A percentile compares a stretch with the other conserved stretches of the same genome.
These are phyloP conservation scores for Pteropus rufus DNA, from an alignment of 2,797 vertebrate species.

Conservation along the genomic window DNA sequence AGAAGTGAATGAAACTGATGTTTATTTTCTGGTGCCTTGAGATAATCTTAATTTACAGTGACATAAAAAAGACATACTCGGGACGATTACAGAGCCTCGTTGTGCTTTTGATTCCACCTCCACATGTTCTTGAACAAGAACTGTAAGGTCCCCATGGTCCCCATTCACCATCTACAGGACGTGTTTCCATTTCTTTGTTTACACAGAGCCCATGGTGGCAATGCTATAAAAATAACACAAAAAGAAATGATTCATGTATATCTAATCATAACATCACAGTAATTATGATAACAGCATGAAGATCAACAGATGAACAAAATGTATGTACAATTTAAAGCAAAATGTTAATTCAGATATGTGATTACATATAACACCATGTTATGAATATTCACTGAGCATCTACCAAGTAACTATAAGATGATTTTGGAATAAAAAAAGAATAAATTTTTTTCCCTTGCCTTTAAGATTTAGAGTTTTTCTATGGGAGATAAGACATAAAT, in stretches of 20 bases:
- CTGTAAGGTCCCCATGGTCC: conserved; percentile 95
- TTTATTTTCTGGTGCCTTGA: conserved; percentile 49
- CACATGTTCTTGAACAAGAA: conserved; percentile 94
- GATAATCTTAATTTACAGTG: conserved; percentile 58
- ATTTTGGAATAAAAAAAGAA: background rate
- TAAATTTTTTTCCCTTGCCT: background rate
- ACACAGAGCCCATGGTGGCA: conserved; percentile 95
- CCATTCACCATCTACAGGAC: conserved; percentile 94
- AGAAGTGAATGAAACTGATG: conserved; percentile 55
- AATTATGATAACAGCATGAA: background rate
- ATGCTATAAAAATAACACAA: conserved; percentile 84
- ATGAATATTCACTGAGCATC: background rate
- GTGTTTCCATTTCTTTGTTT: conserved; percentile 90
- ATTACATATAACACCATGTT: background rate
- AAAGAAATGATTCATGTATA: background rate
- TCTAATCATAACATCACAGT: background rate
- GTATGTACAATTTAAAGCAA: background rate
- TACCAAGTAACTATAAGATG: background rate
- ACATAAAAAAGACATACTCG: conserved; percentile 87
- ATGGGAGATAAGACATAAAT: background rate
- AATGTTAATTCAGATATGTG: background rate
- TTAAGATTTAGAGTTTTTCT: background rate
- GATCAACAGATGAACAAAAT: background rate
- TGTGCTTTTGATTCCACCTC: conserved; percentile 94
- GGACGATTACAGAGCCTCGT: conserved; percentile 93